Conservation (phyloP, 1,140 invertebrate species). For the Tenebrio molitor region DNA sequence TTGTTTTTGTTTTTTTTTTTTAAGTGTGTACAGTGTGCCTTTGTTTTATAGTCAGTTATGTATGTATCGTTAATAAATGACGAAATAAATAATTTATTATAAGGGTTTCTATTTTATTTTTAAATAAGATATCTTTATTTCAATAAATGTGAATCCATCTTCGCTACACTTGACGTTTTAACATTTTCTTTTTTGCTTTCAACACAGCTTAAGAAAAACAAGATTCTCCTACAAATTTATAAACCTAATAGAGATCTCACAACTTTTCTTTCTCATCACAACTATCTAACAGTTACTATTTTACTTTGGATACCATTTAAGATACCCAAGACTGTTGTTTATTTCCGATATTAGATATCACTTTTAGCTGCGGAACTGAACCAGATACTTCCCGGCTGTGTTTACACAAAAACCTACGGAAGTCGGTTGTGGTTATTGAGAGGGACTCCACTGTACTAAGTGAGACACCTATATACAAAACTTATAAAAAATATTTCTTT, state of each 20-base stretch:
- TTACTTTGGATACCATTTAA: no score
- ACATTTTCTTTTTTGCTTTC: no score
- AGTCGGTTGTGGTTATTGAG: constrained; percentile 6
- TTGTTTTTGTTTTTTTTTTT: constrained; percentile 35
- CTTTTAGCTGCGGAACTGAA: constrained; percentile 2
- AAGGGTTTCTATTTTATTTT: constrained; percentile 5
- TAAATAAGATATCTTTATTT: background rate
- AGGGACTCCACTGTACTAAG: background rate
- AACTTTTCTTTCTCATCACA: no score
- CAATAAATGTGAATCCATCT: no score
- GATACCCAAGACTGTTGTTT: no score
- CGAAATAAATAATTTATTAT: constrained; percentile 46
- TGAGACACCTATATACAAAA: constrained; percentile 6
- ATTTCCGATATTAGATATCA: background rate
- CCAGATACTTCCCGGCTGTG: background rate
- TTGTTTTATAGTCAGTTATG: constrained; percentile 42
- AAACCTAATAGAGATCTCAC: no score
- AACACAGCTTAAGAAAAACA: no score
- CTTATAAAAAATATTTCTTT: constrained; percentile 14
- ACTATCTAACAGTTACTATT: no score
- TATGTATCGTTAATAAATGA: constrained; percentile 25
- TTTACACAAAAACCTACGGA: background rate
- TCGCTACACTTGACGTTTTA: no score
- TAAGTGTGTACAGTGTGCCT: constrained; percentile 41
- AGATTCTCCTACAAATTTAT: no score